These are phyloP conservation scores for Ochotona princeps DNA, from an alignment of 2,113 vertebrate genomes.

Conservation along the genomic window DNA sequence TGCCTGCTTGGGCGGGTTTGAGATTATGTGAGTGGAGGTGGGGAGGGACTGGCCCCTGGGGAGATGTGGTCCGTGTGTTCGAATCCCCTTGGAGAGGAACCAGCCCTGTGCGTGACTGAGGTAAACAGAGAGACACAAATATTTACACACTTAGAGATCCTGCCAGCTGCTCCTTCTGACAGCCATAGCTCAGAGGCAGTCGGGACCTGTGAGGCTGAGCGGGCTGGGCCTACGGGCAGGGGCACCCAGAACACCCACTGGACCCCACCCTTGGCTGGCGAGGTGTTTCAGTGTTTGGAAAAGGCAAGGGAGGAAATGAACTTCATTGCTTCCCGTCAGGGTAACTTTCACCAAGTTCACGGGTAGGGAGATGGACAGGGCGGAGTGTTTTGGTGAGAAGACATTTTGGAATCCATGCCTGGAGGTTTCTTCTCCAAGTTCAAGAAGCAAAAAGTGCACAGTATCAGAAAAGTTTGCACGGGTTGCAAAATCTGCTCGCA, in stretches of 20 bases:
- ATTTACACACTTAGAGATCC: background rate
- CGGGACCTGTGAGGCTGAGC: no score
- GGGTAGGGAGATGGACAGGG: no score
- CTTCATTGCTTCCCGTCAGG: background rate
- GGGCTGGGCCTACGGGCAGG: background rate
- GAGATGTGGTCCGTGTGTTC: fast-evolving
- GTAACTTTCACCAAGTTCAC: no score
- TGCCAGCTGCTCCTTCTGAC: background rate
- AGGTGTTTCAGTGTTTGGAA: background rate
- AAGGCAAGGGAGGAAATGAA: background rate
- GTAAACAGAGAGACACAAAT: background rate
- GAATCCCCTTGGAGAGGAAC: background rate
- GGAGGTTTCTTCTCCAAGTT: no score
- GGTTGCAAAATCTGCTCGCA: no score
- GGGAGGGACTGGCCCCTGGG: background rate
- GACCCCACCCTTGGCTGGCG: background rate
- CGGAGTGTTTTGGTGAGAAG: no score
- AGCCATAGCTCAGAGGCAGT: background rate
- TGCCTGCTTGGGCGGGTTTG: no score
- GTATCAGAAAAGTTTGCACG: no score
- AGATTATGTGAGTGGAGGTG: no score
- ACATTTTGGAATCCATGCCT: no score
- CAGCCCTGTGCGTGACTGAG: background rate
- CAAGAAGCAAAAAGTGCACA: no score
- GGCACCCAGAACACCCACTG: background rate